These are phyloP conservation scores for Drosophila paramelanica DNA, from an alignment of 2,888 invertebrate species.

Conservation along the genomic window DNA sequence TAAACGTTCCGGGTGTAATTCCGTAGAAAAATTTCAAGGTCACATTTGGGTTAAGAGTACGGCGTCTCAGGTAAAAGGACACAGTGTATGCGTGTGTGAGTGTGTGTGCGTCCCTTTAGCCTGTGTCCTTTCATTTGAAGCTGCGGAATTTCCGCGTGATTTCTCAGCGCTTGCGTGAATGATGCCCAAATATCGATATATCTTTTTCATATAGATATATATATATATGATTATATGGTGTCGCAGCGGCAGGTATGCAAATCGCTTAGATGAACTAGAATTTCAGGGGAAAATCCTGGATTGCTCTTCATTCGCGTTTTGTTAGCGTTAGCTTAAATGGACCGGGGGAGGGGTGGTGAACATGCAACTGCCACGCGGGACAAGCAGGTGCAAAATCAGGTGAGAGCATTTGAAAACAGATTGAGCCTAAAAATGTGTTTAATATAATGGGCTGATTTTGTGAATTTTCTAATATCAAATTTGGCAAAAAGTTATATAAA, in stretches of 20 bases:
- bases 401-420: neutral
- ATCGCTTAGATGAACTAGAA: constrained; percentile 58
- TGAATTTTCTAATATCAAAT: neutral
- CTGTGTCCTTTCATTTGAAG: constrained; percentile 65
- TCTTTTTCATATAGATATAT: neutral
- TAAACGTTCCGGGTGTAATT: constrained; percentile 72
- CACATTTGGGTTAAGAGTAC: constrained; percentile 63
- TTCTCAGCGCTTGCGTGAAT: constrained; percentile 72
- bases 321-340: constrained; percentile 35
- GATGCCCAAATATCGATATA: constrained; percentile 48
- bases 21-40: constrained; percentile 75
- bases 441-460: neutral
- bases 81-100: neutral
- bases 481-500: neutral
- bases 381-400: constrained; percentile 56
- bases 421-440: neutral
- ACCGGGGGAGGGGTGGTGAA: neutral
- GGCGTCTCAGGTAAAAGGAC: constrained; percentile 63
- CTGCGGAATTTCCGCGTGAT: constrained; percentile 76
- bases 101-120: constrained; percentile 32
- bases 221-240: constrained; percentile 4
- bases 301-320: constrained; percentile 69
- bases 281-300: constrained; percentile 72
- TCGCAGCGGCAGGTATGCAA: constrained; percentile 67
- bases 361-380: constrained; percentile 48